Percentiles rank a stretch among this genome's conserved stretches.
phyloP scores from a whole-genome alignment of 1,140 invertebrate species.

The Trinorchestia longiramus region DNA sequence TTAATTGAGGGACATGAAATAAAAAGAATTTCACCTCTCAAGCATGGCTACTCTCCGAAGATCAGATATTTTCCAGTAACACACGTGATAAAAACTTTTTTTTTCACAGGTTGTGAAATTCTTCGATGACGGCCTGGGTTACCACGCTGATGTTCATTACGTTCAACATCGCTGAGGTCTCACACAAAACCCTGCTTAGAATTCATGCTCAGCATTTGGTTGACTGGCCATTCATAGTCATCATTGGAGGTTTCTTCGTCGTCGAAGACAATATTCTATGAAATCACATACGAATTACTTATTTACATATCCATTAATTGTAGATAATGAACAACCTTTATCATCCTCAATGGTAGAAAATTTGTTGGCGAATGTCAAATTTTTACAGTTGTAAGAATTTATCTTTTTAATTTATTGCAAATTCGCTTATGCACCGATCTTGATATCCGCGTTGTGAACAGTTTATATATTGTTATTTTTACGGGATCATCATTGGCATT shows the following conservation, averaged over 20 bases:
- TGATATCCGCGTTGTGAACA: background rate
- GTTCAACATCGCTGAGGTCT: background rate
- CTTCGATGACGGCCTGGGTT: constrained; percentile 51
- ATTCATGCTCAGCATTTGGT: background rate
- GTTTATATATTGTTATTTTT: background rate
- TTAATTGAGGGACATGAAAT: background rate
- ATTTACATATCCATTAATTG: too few species aligned
- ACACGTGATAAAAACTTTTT: background rate
- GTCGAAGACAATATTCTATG: background rate
- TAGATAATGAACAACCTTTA: too few species aligned
- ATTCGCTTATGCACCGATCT: too few species aligned
- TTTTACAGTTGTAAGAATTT: background rate
- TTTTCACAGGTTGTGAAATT: constrained; percentile 50
- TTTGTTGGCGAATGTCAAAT: background rate
- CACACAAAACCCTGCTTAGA: background rate
- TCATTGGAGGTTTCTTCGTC: background rate
- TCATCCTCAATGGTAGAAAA: background rate
- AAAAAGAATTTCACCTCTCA: background rate
- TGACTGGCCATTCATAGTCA: background rate
- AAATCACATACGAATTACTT: background rate
- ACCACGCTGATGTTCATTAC: constrained; percentile 31
- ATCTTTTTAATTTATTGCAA: background rate
- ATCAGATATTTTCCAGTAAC: background rate
- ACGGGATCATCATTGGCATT: background rate
- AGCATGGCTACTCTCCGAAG: background rate